A percentile compares a stretch with the other conserved stretches of the same genome.
Conservation (phyloP, 2,113 vertebrate genomes). For the Stictonetta naevosa region DNA sequence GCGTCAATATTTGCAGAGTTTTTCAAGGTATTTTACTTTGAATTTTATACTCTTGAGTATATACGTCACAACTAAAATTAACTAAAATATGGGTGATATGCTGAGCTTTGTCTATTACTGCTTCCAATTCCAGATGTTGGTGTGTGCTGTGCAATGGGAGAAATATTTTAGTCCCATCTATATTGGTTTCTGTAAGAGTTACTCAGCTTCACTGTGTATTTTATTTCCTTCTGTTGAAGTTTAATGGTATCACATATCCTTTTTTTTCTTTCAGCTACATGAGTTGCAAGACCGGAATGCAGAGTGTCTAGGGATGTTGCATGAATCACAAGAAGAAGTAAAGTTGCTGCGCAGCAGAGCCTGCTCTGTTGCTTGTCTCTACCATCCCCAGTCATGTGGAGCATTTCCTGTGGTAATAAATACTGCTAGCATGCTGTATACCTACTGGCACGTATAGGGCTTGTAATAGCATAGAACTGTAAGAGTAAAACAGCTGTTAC, state of each 20-base stretch:
- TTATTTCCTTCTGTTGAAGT: not conserved
- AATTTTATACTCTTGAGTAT: not conserved
- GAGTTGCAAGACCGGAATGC: slow-evolving; percentile 91
- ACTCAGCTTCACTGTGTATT: not conserved
- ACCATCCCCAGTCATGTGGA: slow-evolving; percentile 78
- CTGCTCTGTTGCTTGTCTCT: slow-evolving; percentile 80
- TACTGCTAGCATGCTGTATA: rapidly evolving
- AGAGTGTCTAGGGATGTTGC: slow-evolving; percentile 94
- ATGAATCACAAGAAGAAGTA: slow-evolving; percentile 94
- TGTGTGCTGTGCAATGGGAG: not conserved
- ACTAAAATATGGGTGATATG: rapidly evolving
- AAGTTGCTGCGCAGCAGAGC: slow-evolving; percentile 87
- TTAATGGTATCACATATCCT: not conserved
- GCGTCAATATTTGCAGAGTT: not conserved
- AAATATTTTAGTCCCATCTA: not conserved
- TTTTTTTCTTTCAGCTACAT: slow-evolving; percentile 82
- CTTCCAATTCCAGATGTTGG: not conserved
- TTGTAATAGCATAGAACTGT: not conserved
- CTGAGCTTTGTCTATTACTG: not conserved
- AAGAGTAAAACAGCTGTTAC: not conserved
- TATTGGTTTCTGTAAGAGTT: not conserved
- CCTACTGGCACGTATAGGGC: not conserved
- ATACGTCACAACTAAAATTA: not conserved
- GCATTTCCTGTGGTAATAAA: slow-evolving; percentile 87
- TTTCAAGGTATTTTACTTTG: not conserved